Conservation (phyloP, 2,797 vertebrate species). For the Sparidentex hasta region DNA sequence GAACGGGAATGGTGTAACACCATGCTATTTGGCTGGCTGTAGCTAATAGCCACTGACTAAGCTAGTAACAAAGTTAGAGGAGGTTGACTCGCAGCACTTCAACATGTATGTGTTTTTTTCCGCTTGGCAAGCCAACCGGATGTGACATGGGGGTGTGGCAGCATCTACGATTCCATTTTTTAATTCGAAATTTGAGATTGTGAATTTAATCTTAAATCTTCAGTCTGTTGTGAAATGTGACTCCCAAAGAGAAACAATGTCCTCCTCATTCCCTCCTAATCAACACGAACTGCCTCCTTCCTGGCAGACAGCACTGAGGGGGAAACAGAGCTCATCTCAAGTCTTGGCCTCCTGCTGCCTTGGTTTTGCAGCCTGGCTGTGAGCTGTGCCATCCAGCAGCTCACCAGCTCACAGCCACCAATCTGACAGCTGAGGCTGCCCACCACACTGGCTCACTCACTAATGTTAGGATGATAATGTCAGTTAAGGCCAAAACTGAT, state of each 20-base stretch:
- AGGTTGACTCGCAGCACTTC: too few species aligned
- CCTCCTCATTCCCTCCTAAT: slow-evolving; percentile 5
- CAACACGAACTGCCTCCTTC: slow-evolving; percentile 16
- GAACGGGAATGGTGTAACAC: too few species aligned
- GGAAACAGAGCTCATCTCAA: slow-evolving; percentile 44
- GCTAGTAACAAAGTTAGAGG: too few species aligned
- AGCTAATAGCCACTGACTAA: too few species aligned
- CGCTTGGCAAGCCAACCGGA: too few species aligned
- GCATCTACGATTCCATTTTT: too few species aligned
- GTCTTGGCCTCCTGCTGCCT: slow-evolving; percentile 54
- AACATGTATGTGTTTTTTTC: too few species aligned
- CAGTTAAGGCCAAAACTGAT: slow-evolving; percentile 38
- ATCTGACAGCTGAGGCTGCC: slow-evolving; percentile 69
- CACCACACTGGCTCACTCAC: slow-evolving; percentile 43
- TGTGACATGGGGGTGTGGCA: too few species aligned
- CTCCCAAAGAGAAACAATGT: slow-evolving; percentile 13
- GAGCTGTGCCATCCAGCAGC: slow-evolving; percentile 60
- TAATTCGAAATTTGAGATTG: too few species aligned
- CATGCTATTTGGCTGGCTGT: too few species aligned
- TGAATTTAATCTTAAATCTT: too few species aligned
- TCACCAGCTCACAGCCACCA: slow-evolving; percentile 44
- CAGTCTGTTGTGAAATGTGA: slow-evolving; percentile 12
- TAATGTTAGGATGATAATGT: slow-evolving; percentile 45
- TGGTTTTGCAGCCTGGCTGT: slow-evolving; percentile 69
- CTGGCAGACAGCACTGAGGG: slow-evolving; percentile 42